These are phyloP conservation scores for Pangasius djambal DNA, from an alignment of 2,797 vertebrate genomes.

Conservation along the genomic window DNA sequence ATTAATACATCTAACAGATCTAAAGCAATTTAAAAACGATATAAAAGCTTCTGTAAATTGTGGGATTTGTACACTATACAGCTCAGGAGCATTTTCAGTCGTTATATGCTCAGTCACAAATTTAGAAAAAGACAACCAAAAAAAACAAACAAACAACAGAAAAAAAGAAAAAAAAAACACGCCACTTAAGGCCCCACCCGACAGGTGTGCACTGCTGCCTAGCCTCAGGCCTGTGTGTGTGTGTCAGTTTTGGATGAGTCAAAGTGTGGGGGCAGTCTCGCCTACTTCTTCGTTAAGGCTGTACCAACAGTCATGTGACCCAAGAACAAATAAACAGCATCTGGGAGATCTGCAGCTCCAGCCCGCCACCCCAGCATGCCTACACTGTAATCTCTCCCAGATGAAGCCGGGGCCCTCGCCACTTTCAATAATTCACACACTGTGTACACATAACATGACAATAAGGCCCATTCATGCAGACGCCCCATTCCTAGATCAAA, in stretches of 20 bases:
- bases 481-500: conserved; percentile 98
- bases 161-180: neutral
- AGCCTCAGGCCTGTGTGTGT: conserved; percentile 15
- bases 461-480: conserved; percentile 97
- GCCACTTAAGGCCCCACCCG: neutral
- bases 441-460: conserved; percentile 98
- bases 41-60: neutral
- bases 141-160: neutral
- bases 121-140: neutral
- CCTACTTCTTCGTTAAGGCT: conserved; percentile 78
- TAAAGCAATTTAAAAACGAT: neutral
- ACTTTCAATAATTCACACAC: conserved; percentile 99
- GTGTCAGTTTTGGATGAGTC: conserved; percentile 25
- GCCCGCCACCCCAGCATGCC: conserved; percentile 83
- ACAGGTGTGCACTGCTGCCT: conserved; percentile 38
- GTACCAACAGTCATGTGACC: conserved; percentile 81
- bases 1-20: neutral
- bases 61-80: neutral
- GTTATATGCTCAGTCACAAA: neutral
- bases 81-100: neutral
- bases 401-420: conserved; percentile 87
- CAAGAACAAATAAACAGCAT: conserved; percentile 90
- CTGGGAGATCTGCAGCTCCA: conserved; percentile 87
- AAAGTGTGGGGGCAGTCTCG: conserved; percentile 36
- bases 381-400: conserved; percentile 94